Conservation (phyloP, 2,113 vertebrate genomes). For the Corydoras sp. region DNA sequence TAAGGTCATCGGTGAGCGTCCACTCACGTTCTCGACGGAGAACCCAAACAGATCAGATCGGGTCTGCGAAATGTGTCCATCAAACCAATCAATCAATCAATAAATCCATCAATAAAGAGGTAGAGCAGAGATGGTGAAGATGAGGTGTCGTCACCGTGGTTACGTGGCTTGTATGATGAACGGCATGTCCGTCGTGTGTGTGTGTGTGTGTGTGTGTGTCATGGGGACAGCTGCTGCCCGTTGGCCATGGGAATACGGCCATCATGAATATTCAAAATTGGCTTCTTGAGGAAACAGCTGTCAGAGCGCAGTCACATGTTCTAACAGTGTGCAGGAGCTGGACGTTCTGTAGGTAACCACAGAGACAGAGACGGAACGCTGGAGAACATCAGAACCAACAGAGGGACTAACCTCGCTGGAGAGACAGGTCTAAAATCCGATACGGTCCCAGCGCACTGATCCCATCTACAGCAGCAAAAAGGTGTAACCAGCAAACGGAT, state of each 20-base stretch:
- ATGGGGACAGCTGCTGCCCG: slow-evolving; percentile 81
- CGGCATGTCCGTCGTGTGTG: not conserved
- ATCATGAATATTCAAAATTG: slow-evolving; percentile 94
- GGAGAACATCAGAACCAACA: not conserved
- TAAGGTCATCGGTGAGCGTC: too few species aligned
- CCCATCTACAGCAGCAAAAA: too few species aligned
- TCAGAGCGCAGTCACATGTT: slow-evolving; percentile 81
- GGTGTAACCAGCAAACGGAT: too few species aligned
- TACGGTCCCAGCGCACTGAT: too few species aligned
- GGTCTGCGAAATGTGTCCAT: too few species aligned
- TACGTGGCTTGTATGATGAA: not conserved
- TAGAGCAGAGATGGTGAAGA: not conserved
- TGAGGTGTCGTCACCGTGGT: not conserved
- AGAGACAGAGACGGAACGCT: not conserved
- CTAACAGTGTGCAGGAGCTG: slow-evolving; percentile 80
- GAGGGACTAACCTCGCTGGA: not conserved
- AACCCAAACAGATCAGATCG: too few species aligned
- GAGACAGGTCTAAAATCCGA: too few species aligned
- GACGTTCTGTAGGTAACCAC: slow-evolving; percentile 18
- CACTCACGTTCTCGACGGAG: too few species aligned
- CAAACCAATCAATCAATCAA: too few species aligned
- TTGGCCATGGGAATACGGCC: slow-evolving; percentile 77
- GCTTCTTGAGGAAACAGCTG: slow-evolving; percentile 87
- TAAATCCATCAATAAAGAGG: too few species aligned
- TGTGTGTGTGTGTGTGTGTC: slow-evolving; percentile 27